Evolutionary conservation across 2,888 invertebrate genomes (phyloP), one percentile per base, ranked within the genome.

Genomic region (Ischnus inquisitorius): DNA sequence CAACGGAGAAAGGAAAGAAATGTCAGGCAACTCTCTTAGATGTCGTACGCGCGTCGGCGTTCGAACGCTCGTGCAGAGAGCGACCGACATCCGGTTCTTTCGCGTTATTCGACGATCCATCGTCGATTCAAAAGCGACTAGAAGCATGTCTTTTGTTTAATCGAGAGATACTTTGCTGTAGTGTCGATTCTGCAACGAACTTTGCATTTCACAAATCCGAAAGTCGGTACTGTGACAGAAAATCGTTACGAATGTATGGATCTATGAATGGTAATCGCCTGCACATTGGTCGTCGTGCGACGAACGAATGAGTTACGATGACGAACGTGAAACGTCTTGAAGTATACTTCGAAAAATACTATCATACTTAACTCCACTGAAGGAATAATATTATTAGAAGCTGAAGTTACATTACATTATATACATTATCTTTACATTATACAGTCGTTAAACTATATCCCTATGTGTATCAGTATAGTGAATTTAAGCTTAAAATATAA

Each of bases 1-100:
- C 69, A 46, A 43, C 46, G 78, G 46, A 69, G 64, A 81, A 79
- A 79, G 74, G 60, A 71, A 80, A 67, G 75, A 84, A 85, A 79
- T 78, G 83, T 78, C 74, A 85, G 48, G 60, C 69, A 67, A 34
- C 68, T 28, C 68, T 28, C 67, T 76, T 48, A 64, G 75, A 79
- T 69, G 75, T 82, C 71, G 71, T 64, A 60, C 57, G 64, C 72
- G 65, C 72, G 69, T 71, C 69, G 68, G 65, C 69, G 48, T 78
- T 77, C 60, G 60, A 57, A 39, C n/a, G 60, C 4, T 25, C 72
- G 71, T 10, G 57, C n/a, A 19, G 25, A 43, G 54, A 57, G 25
- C 43, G 43, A 43, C 60, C 43, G 43, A 43, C 72, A 74, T 74
- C 62, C 72, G 72, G 19, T 74, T 74, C 41, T 62, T 74, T 19